Evolutionary conservation across 2,113 vertebrate genomes (phyloP), one percentile per base, ranked within the genome.

Genomic region (Pleuronectes platessa): DNA sequence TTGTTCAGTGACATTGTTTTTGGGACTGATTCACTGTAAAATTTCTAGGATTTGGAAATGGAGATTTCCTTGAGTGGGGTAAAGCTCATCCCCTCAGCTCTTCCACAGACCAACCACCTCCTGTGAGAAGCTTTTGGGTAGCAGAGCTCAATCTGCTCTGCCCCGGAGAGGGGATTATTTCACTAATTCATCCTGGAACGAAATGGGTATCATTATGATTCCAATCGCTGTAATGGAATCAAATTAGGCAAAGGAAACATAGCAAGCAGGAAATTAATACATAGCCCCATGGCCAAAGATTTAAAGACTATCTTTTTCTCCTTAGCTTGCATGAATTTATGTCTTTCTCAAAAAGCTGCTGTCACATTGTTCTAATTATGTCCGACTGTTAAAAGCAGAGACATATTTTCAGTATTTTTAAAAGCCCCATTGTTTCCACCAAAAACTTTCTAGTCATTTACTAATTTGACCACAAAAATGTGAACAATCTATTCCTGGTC

Each of bases 191-290:
- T 70, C 71, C 67, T 47, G 81, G 63, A 90, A 86, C 26, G 13
- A 78, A 82, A 82, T 75, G 54, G 59, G 60, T 82, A 85, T 88
- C 54, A 88, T 69, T 88, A 82, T 60, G 54, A 89, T 81, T 87
- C 54, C 75, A 71, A 92, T 87, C 64, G 54, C 76, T 79, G 37
- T 86, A 88, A 86, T 84, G 51, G 40, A 87, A 90, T 87, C 15
- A 85, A 82, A 90, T 89, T 79, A 86, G 76, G 58, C 47, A 73
- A 65, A 68, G 54, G n/a, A 54, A 78, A 81, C 78, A 89, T 15
- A 77, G 58, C 27, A 21, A 78, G 71, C 42, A 83, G 74, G 70
- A 89, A 86, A 92, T 87, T 68, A 88, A 84, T 76, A 85, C 60
- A 51, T 75, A 66, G 76, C 61, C 47, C 68, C 40, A 53, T 45